These are phyloP conservation scores for Acyrthosiphon pisum DNA, from an alignment of 1,140 invertebrate species.

Conservation along the genomic window DNA sequence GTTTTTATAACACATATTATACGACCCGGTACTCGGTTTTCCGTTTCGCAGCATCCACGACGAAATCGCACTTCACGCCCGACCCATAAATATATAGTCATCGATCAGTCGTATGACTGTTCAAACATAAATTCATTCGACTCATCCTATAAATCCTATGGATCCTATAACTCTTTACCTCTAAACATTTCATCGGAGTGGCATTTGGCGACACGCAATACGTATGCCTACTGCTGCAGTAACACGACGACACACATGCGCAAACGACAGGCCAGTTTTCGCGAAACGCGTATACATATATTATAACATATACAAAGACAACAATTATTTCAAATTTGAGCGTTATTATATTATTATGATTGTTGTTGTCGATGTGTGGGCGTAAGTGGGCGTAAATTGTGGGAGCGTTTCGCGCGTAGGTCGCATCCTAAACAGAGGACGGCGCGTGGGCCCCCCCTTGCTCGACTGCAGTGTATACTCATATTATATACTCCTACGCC, in stretches of 20 bases:
- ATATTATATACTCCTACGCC: constrained; percentile 6
- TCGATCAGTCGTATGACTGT: neutral
- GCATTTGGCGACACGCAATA: neutral
- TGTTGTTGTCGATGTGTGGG: constrained; percentile 8
- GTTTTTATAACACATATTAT: neutral
- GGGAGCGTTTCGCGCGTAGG: constrained; percentile 26
- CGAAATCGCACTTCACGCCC: too few relatives aligned
- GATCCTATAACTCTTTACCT: neutral
- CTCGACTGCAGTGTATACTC: neutral
- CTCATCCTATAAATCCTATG: neutral
- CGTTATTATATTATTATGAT: constrained; percentile 34
- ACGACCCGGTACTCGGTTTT: neutral
- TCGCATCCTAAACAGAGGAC: constrained; percentile 3
- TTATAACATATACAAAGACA: neutral
- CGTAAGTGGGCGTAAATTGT: constrained; percentile 48
- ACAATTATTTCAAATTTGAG: constrained; percentile 10
- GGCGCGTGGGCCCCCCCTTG: constrained; percentile 27
- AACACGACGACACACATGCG: neutral
- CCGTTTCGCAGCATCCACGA: neutral
- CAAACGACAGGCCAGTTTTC: neutral
- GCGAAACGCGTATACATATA: neutral
- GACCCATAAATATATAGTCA: neutral
- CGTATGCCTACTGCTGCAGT: neutral
- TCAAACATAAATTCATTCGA: neutral
- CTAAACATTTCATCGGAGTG: neutral